Conservation (phyloP, 2,797 vertebrate genomes). For the Alauda arvensis region DNA sequence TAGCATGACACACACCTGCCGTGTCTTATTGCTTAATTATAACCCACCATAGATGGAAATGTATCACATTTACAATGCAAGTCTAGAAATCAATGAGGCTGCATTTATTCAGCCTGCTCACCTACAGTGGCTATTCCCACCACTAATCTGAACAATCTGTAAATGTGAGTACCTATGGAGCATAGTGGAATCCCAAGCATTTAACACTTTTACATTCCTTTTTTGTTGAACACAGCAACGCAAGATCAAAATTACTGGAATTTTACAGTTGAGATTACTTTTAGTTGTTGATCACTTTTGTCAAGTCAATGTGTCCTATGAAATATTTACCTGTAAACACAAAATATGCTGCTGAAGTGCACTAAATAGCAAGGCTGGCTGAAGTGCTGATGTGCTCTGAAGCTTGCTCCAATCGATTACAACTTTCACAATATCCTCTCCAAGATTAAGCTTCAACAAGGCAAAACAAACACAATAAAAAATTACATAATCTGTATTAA, state of each 20-base stretch:
- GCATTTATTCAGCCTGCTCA: conserved; percentile 66
- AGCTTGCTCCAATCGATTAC: conserved; percentile 77
- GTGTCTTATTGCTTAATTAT: conserved; percentile 84
- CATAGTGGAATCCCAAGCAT: background rate
- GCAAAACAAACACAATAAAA: conserved; percentile 63
- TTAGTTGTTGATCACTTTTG: conserved; percentile 37
- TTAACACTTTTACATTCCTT: background rate
- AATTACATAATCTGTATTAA: conserved; percentile 11
- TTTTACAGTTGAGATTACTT: background rate
- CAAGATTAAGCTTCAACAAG: conserved; percentile 80
- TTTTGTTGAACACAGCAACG: background rate
- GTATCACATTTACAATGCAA: conserved; percentile 74
- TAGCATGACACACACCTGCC: conserved; percentile 83
- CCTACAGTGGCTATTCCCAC: conserved; percentile 45
- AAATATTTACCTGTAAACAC: conserved; percentile 87
- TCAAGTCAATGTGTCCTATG: background rate
- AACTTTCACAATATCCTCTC: conserved; percentile 83
- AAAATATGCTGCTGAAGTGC: conserved; percentile 86
- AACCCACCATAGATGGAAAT: conserved; percentile 79
- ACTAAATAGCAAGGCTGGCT: conserved; percentile 73
- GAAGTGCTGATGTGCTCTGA: conserved; percentile 71
- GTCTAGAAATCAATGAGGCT: conserved; percentile 73
- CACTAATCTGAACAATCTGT: conserved; percentile 24
- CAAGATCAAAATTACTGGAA: background rate
- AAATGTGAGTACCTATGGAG: conserved; percentile 7